Evolutionary conservation across 2,888 invertebrate genomes (phyloP), one percentile per base, ranked within the genome.

Genomic region (Ashinkailepas kermadecensis): DNA sequence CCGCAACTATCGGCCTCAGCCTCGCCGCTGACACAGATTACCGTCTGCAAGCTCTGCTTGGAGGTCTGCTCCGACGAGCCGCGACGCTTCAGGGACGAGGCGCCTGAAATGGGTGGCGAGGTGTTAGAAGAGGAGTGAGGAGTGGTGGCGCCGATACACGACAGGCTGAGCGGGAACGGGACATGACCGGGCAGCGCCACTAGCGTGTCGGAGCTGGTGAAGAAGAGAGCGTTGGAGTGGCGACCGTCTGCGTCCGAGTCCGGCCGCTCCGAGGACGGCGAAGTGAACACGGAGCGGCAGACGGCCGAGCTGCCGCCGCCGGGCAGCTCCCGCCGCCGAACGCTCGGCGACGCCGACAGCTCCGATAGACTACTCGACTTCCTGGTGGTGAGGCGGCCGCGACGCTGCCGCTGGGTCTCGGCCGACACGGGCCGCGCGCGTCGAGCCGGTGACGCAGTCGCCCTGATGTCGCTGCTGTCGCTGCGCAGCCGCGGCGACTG

Each of bases 351-450:
- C 6, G 74, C 74, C 7, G 74, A 74, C 74, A 74, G 74, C 56
- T 74, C 74, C 18, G 74, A 74, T 21, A 74, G 74, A 39, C 74
- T 74, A 56, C 74, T 74, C 21, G 74, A 74, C 39, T 80, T 80
- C 59, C 18, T 39, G 39, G 39, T 81, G 83, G 80, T 82, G 83
- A 21, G 83, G 56, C 80, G 83, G 83, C 81, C 83, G 96, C 84
- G 97, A 90, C 87, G 96, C 95, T 88, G 97, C 97, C 88, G 95
- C 97, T 15, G 95, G 94, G 86, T 96, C 91, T 89, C 97, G 97
- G 90, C 97, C 97, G 87, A 97, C 96, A 84, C 97, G 93, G 89
- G 97, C 97, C 97, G 97, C 97, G 11, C 97, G 97, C 0, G 97
- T 97, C 93, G 97, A 94, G 85, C 97, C 91, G 85, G 97, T 90